phyloP scores from a whole-genome alignment of 1,140 invertebrate species.

The Mizuhopecten yessoensis region DNA sequence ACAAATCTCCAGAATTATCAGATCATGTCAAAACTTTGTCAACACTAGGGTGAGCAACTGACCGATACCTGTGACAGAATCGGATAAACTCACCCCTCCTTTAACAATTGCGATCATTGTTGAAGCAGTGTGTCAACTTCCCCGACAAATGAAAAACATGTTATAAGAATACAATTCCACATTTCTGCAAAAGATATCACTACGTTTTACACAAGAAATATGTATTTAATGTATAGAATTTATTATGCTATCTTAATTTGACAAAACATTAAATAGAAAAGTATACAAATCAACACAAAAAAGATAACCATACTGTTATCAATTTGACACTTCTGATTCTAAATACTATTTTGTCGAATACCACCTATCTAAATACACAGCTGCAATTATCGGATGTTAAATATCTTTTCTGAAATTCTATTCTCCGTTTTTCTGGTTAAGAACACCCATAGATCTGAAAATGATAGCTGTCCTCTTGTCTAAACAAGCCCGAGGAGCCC shows the following conservation, averaged over 20 bases:
- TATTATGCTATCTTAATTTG: too few species aligned
- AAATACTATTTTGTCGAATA: background rate
- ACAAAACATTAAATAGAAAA: too few species aligned
- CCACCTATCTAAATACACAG: slow-evolving; percentile 30
- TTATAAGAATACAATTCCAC: background rate
- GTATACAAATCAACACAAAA: too few species aligned
- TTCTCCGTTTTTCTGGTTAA: background rate
- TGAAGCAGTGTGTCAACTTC: background rate
- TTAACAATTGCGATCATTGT: background rate
- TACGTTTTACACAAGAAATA: too few species aligned
- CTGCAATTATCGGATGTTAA: slow-evolving; percentile 8
- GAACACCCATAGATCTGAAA: slow-evolving; percentile 21
- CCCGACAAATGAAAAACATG: background rate
- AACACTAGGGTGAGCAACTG: background rate
- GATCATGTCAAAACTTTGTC: slow-evolving; percentile 14
- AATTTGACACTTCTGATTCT: background rate
- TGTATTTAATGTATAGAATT: too few species aligned
- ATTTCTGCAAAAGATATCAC: too few species aligned
- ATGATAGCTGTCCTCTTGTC: background rate
- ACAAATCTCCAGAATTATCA: slow-evolving; percentile 38
- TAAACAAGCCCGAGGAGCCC: background rate
- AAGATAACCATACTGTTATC: background rate
- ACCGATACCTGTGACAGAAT: background rate
- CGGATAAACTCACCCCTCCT: background rate
- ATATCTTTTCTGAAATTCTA: slow-evolving; percentile 35